Conservation (phyloP, 2,113 vertebrate species). For the Litocranius walleri region DNA sequence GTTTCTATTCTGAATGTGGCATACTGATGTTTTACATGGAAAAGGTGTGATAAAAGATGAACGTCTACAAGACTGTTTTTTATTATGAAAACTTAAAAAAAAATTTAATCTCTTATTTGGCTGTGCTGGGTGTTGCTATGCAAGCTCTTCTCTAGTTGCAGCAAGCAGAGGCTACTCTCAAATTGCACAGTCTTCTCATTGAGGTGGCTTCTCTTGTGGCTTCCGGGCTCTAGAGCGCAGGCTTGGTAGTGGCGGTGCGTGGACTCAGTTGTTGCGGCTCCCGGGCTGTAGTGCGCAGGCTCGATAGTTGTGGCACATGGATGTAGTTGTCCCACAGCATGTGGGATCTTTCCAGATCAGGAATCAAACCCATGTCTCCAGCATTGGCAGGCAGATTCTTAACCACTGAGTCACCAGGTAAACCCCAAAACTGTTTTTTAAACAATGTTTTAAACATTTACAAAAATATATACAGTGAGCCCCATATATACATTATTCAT, state of each 20-base stretch:
- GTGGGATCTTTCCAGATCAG: neutral
- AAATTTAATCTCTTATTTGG: neutral
- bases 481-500: neutral
- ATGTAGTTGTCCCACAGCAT: neutral
- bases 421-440: neutral
- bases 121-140: neutral
- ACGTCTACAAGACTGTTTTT: neutral
- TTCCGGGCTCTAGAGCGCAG: neutral
- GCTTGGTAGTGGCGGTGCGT: rapidly evolving
- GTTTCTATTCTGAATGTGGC: neutral
- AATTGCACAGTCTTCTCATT: neutral
- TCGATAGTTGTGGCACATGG: neutral
- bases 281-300: neutral
- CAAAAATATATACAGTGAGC: neutral
- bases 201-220: neutral
- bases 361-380: neutral
- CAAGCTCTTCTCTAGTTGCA: neutral
- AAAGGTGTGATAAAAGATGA: neutral
- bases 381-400: neutral
- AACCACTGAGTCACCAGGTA: neutral
- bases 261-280: neutral
- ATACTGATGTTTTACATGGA: neutral
- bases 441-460: neutral
- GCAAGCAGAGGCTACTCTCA: neutral
- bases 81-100: neutral